These are phyloP conservation scores for Pterostichus madidus DNA, from an alignment of 2,888 invertebrate species.

Conservation along the genomic window DNA sequence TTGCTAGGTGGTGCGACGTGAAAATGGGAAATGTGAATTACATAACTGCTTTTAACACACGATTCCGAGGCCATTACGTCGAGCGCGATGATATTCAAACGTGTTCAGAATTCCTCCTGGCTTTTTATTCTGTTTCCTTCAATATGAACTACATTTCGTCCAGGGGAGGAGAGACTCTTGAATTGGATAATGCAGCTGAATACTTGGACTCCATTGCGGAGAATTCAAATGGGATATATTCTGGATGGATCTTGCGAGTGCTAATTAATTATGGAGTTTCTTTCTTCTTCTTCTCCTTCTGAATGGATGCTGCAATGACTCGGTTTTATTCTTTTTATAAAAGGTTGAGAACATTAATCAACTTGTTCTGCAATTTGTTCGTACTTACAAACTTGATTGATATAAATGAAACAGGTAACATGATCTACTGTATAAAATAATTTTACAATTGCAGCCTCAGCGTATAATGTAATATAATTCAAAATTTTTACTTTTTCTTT, in stretches of 20 bases:
- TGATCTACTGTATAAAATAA: too few species aligned
- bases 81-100: slow-evolving; percentile 65
- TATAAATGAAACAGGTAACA: too few species aligned
- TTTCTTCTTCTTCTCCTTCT: background rate
- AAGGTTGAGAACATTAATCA: too few species aligned
- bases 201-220: background rate
- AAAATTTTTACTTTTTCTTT: too few species aligned
- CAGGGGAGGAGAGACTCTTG: slow-evolving; percentile 7
- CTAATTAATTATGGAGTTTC: slow-evolving; percentile 1
- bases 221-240: background rate
- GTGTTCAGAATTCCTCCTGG: slow-evolving; percentile 59
- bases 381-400: too few species aligned
- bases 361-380: too few species aligned
- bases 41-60: slow-evolving; percentile 67
- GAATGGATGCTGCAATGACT: too few species aligned
- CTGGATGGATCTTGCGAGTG: slow-evolving; percentile 5
- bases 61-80: slow-evolving; percentile 55
- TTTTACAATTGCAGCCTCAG: too few species aligned
- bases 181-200: slow-evolving; percentile 37
- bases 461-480: too few species aligned
- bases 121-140: slow-evolving; percentile 57
- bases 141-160: slow-evolving; percentile 62
- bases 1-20: slow-evolving; percentile 43
- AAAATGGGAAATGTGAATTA: slow-evolving; percentile 66
- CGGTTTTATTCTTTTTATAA: too few species aligned